phyloP scores from a whole-genome alignment of 2,888 invertebrate species.

The Gibbula magus region DNA sequence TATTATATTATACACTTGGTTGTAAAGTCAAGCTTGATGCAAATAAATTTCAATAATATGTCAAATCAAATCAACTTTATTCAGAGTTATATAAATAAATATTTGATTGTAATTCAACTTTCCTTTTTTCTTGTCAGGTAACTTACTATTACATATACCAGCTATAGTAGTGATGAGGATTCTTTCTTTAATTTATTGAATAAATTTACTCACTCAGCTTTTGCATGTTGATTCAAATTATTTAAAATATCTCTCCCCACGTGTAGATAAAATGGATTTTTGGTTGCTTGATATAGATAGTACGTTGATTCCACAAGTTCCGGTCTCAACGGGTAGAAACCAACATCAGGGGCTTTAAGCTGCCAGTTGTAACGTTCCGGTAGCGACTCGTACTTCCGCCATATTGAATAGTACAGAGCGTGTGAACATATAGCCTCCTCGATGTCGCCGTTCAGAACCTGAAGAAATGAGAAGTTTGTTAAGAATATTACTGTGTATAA shows the following conservation, averaged over 20 bases:
- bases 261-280: constrained; percentile 82
- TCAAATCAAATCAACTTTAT: too few species aligned
- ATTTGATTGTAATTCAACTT: too few species aligned
- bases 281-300: constrained; percentile 80
- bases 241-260: constrained; percentile 80
- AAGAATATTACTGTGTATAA: too few species aligned
- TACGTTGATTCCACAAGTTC: constrained; percentile 82
- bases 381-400: constrained; percentile 79
- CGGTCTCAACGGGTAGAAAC: constrained; percentile 81
- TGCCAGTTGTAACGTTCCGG: constrained; percentile 77
- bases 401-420: constrained; percentile 80
- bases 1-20: too few species aligned
- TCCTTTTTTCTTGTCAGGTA: too few species aligned
- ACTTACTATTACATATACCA: too few species aligned
- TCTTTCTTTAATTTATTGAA: not conserved
- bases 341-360: constrained; percentile 77
- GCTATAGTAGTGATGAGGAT: not conserved
- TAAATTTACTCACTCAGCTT: constrained; percentile 74
- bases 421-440: constrained; percentile 82
- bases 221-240: constrained; percentile 77
- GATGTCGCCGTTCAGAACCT: constrained; percentile 80
- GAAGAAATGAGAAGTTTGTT: constrained; percentile 21
- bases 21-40: too few species aligned
- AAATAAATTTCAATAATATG: too few species aligned
- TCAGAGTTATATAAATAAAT: too few species aligned